Conservation (phyloP, 2,113 vertebrate genomes). For the Perca flavescens region DNA sequence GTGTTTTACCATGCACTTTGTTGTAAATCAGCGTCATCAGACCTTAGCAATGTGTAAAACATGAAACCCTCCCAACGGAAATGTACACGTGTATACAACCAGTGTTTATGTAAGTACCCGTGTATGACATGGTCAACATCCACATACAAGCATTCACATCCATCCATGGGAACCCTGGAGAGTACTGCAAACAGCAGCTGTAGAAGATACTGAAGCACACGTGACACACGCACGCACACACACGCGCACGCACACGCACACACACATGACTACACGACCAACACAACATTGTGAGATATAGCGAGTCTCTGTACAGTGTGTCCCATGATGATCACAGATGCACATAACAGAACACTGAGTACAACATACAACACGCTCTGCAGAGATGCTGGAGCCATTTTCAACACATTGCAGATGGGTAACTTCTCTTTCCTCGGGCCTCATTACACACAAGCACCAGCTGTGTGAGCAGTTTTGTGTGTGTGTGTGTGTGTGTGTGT, state of each 20-base stretch:
- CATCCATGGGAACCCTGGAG: slow-evolving; percentile 16
- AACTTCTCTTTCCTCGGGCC: slow-evolving; percentile 55
- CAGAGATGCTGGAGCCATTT: slow-evolving; percentile 44
- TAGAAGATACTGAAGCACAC: not conserved
- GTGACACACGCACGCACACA: not conserved
- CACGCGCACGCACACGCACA: not conserved
- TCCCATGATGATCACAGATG: slow-evolving; percentile 32
- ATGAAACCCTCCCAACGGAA: not conserved
- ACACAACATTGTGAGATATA: not conserved
- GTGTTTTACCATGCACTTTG: not conserved
- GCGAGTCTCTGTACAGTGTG: not conserved
- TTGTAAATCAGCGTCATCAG: not conserved
- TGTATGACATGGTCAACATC: not conserved
- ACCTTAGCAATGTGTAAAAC: not conserved
- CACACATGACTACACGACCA: slow-evolving; percentile 12
- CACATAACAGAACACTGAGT: slow-evolving; percentile 29
- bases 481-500: not conserved
- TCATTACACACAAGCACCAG: slow-evolving; percentile 64
- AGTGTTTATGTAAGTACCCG: not conserved
- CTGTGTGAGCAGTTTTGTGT: slow-evolving; percentile 22
- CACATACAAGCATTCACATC: not conserved
- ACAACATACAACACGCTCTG: slow-evolving; percentile 35
- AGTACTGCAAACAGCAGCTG: not conserved
- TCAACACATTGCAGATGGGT: slow-evolving; percentile 56
- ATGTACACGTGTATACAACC: not conserved